Base-by-base conservation (phyloP, 1,140 invertebrate species). In the Cyrtorhinus lividipennis region DNA sequence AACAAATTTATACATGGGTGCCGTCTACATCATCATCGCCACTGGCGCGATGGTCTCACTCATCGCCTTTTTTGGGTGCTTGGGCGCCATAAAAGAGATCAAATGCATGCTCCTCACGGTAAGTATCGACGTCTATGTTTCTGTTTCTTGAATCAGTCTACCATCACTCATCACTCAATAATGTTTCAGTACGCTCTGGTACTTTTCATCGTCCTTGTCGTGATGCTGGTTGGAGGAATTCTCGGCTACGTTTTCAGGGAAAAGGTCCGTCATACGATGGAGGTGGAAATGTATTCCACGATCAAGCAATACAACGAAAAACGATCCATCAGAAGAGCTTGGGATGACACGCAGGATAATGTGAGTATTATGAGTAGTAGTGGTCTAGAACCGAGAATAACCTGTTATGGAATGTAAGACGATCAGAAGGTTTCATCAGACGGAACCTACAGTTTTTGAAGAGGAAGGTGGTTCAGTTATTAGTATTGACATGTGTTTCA, bases 41-140 rank as follows among this genome's bases (percentile, higher is more conserved):
- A 88, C 86, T 48, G 90, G 90, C 10, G 79, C 84, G 15, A 74
- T 87, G 23, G 83, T 90, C 26, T 79, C 84, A 65, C 68, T 93
- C 38, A 81, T 92, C 24, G 85, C 89, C 2, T 85, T 91, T 71
- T 80, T 94, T 64, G 91, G 91, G 25, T 92, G 90, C 72, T 77
- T 90, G 57, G 91, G 90, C 18, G 88, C 91, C 2, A 80, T 86
- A 15, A 88, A 85, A 67, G 90, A 93, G 79, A 83, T 93, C 62
- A 90, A 91, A 73, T 94, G 89, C 72, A 83, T 93, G 81, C 78
- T 93, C 5, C 77, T 93, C 48, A 88, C 85, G 73, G 90, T 92
- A 76, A 78, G 78, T 73, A 53, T n/a, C n/a, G n/a, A n/a, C n/a
- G n/a, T n/a, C n/a, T n/a, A n/a, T n/a, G n/a, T n/a, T n/a, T n/a